These are phyloP conservation scores for Argya squamiceps DNA, from an alignment of 2,797 vertebrate genomes.

Conservation along the genomic window DNA sequence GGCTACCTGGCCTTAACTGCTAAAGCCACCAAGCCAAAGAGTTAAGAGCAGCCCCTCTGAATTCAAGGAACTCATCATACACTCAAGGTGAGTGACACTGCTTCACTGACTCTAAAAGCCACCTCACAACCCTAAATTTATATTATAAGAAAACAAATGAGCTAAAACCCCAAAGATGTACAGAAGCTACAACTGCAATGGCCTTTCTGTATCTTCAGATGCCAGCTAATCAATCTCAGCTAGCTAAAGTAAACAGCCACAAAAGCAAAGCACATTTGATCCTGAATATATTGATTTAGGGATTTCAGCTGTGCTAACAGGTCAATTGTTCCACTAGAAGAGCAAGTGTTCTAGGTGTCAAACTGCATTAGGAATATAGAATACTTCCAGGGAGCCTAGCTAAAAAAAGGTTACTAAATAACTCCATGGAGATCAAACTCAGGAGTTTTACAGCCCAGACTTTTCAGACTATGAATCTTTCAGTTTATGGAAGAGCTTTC, in stretches of 20 bases:
- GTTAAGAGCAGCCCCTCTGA: not conserved
- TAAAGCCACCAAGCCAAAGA: not conserved
- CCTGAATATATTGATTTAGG: not conserved
- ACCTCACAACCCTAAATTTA: not conserved
- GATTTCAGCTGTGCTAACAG: constrained; percentile 11
- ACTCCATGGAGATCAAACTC: not conserved
- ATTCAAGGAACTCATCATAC: not conserved
- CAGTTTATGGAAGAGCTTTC: not conserved
- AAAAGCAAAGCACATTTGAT: not conserved
- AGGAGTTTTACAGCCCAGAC: not conserved
- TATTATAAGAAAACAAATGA: not conserved
- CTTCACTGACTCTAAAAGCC: not conserved
- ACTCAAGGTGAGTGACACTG: not conserved
- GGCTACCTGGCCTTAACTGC: not conserved
- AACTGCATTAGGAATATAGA: not conserved
- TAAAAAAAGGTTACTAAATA: not conserved
- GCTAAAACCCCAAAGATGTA: not conserved
- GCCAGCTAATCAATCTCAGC: not conserved
- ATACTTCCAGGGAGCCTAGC: not conserved
- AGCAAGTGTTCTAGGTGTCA: not conserved
- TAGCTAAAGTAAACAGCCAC: not conserved
- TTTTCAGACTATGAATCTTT: not conserved
- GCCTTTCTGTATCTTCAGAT: not conserved
- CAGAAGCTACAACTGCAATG: not conserved
- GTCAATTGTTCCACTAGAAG: not conserved